phyloP scores from a whole-genome alignment of 1,140 invertebrate genomes.

The Temnothorax curvispinosus region DNA sequence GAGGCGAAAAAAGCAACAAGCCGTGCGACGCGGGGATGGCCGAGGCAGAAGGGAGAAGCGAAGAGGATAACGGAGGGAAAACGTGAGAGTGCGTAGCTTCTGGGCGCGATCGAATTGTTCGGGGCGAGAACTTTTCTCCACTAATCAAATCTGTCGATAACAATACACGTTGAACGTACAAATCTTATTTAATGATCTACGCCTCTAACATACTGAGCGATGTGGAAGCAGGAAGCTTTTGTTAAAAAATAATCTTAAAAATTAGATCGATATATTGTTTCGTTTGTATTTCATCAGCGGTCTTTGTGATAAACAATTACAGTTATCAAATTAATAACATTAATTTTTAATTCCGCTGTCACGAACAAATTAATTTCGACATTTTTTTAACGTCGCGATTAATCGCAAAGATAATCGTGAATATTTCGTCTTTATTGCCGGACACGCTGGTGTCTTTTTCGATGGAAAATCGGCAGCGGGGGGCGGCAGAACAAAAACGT shows the following conservation, averaged over 20 bases:
- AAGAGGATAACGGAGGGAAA: slow-evolving; percentile 68
- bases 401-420: slow-evolving; percentile 40
- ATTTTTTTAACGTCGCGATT: slow-evolving; percentile 32
- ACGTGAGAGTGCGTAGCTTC: slow-evolving; percentile 66
- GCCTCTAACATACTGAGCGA: slow-evolving; percentile 43
- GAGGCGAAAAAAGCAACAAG: slow-evolving; percentile 78
- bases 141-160: slow-evolving; percentile 59
- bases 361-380: slow-evolving; percentile 24
- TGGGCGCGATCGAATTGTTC: slow-evolving; percentile 63
- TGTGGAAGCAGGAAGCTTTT: slow-evolving; percentile 2
- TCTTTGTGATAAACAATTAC: neutral
- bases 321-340: neutral
- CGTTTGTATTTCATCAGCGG: neutral
- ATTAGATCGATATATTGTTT: neutral
- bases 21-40: slow-evolving; percentile 63
- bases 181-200: slow-evolving; percentile 62
- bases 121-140: slow-evolving; percentile 25
- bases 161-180: slow-evolving; percentile 55
- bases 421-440: slow-evolving; percentile 51
- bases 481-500: slow-evolving; percentile 80
- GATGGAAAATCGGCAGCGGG: slow-evolving; percentile 30
- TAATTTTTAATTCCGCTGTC: neutral
- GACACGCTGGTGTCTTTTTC: slow-evolving; percentile 58
- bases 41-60: slow-evolving; percentile 37
- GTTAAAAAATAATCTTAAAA: neutral